phyloP scores from a whole-genome alignment of 2,888 invertebrate species.

The Orthosia incerta region DNA sequence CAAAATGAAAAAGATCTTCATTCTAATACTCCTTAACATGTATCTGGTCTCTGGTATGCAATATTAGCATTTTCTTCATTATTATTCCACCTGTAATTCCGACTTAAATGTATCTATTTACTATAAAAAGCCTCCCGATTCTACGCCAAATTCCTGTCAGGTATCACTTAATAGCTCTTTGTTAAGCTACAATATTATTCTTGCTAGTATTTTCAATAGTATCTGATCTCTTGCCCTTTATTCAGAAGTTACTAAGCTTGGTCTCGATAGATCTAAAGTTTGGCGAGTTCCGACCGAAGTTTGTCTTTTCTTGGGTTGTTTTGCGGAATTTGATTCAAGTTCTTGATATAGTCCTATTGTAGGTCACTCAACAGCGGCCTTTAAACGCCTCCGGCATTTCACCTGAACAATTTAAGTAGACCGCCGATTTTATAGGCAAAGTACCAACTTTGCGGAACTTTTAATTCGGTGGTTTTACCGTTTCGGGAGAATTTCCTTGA shows the following conservation, averaged over 20 bases:
- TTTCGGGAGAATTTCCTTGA: constrained; percentile 40
- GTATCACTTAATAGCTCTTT: constrained; percentile 38
- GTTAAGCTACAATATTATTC: constrained; percentile 26
- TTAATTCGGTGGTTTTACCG: constrained; percentile 20
- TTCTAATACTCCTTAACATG: neutral
- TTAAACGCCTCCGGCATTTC: constrained; percentile 2
- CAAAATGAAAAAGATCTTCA: neutral
- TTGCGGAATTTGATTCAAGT: constrained; percentile 36
- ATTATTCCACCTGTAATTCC: constrained; percentile 30
- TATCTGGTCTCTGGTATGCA: constrained; percentile 1
- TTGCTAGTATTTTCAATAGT: constrained; percentile 1
- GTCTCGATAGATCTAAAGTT: constrained; percentile 13
- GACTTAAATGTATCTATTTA: constrained; percentile 43
- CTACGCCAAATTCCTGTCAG: constrained; percentile 41
- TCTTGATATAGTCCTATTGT: constrained; percentile 47
- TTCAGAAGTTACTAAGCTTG: constrained; percentile 13
- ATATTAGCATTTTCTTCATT: constrained; percentile 33
- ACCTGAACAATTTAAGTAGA: constrained; percentile 19
- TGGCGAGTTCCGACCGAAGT: constrained; percentile 11
- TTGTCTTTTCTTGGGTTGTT: constrained; percentile 22
- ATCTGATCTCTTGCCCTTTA: constrained; percentile 10
- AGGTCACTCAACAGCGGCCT: constrained; percentile 17
- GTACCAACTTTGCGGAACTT: constrained; percentile 10
- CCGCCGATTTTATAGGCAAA: neutral
- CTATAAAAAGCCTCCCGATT: constrained; percentile 22